phyloP scores from a whole-genome alignment of 2,888 invertebrate genomes.

The Hypomecis atomaria region DNA sequence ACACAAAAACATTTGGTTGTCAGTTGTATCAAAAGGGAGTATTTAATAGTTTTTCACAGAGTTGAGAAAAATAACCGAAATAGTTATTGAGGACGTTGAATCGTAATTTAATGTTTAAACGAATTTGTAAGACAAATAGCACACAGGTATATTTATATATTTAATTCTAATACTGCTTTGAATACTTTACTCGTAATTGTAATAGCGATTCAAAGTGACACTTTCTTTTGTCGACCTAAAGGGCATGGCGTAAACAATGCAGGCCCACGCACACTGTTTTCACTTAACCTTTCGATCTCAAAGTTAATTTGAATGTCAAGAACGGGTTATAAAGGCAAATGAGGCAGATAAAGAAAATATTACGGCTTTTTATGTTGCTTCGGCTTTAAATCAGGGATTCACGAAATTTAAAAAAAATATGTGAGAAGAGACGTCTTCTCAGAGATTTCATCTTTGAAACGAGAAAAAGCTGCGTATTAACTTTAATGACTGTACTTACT shows the following conservation, averaged over 20 bases:
- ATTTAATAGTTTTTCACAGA: too few relatives aligned
- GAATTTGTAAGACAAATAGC: too few relatives aligned
- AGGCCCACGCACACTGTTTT: slow-evolving; percentile 36
- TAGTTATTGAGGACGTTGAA: too few relatives aligned
- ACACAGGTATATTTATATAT: too few relatives aligned
- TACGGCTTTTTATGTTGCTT: slow-evolving; percentile 13
- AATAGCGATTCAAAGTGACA: slow-evolving; percentile 11
- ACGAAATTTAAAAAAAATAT: neutral
- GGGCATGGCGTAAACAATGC: slow-evolving; percentile 33
- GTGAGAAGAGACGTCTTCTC: neutral
- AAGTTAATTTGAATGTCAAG: slow-evolving; percentile 35
- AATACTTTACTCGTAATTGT: neutral
- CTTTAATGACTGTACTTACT: neutral
- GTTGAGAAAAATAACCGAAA: too few relatives aligned
- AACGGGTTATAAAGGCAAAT: slow-evolving; percentile 27
- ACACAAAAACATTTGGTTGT: too few relatives aligned
- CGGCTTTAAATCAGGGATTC: slow-evolving; percentile 30
- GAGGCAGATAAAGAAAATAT: slow-evolving; percentile 28
- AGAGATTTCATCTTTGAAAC: neutral
- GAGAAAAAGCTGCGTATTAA: neutral
- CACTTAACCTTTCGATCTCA: slow-evolving; percentile 36
- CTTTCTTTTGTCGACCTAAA: slow-evolving; percentile 12
- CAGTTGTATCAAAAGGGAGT: too few relatives aligned
- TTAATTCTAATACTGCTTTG: neutral
- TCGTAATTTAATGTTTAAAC: too few relatives aligned